Evolutionary conservation across 2,888 invertebrate genomes (phyloP), one percentile per base, ranked within the genome.

Genomic region (Choristoneura rosaceana): DNA sequence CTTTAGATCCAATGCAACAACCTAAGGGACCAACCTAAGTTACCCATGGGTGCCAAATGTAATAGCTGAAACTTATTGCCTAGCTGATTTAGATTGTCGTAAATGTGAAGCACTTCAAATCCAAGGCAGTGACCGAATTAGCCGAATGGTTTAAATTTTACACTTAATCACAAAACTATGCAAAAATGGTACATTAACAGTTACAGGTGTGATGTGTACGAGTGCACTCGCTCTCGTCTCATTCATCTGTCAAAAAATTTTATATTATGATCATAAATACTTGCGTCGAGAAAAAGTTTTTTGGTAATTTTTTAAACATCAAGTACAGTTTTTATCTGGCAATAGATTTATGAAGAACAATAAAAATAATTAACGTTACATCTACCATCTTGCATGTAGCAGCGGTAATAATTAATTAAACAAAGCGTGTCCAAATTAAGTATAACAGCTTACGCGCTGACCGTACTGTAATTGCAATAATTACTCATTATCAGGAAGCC

Each of bases 401-500:
- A 76, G 80, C 79, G 79, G 79, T 74, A 78, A 80, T 79, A 33
- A 76, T 74, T 80, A 85, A 86, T 82, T 83, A 83, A 80, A 83
- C 82, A 82, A 81, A 80, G 78, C 80, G 76, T 76, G 76, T 77
- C 76, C 75, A 77, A 79, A 82, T 83, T 79, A 81, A 83, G 82
- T 82, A 79, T 77, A 77, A 81, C 81, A 81, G 79, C 80, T 86
- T 78, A 81, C 80, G 78, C 80, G 84, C 88, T 83, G 86, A 88
- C 90, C 84, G 87, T 93, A 91, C 89, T 77, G 77, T 90, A 90
- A 92, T 92, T 92, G 89, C 86, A 86, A 89, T 92, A 92, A 93
- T 92, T 88, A 90, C 87, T 90, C 85, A 90, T 92, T 91, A 93
- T 90, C 86, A 92, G 92, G 92, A 93, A 93, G 92, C 86, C 83